Percentiles rank a stretch among this genome's conserved stretches.
Conservation (phyloP, 1,140 invertebrate genomes). For the Melitaea cinxia region DNA sequence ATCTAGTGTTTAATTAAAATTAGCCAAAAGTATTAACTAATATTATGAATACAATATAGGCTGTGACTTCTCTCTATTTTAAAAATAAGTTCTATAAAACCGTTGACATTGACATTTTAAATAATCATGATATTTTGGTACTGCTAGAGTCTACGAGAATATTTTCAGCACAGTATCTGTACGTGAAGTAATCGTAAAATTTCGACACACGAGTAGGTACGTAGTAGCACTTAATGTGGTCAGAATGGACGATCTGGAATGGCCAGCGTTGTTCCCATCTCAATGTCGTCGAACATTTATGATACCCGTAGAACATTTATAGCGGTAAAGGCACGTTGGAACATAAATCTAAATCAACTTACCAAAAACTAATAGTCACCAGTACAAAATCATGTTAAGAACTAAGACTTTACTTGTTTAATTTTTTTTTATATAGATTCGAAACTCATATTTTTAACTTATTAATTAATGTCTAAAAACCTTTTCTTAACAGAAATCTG, state of each 20-base stretch:
- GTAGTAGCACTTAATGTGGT: neutral
- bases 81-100: too few relatives aligned
- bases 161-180: neutral
- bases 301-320: neutral
- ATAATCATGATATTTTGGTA: too few relatives aligned
- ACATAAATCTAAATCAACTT: neutral
- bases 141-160: too few relatives aligned
- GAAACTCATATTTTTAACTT: neutral
- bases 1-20: too few relatives aligned
- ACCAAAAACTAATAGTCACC: neutral
- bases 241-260: neutral
- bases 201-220: neutral
- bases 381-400: neutral
- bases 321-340: slow-evolving; percentile 1
- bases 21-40: too few relatives aligned
- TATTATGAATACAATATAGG: too few relatives aligned
- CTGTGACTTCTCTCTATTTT: too few relatives aligned
- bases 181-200: neutral
- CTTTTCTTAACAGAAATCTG: too few relatives aligned
- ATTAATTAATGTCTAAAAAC: too few relatives aligned
- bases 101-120: too few relatives aligned
- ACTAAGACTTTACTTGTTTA: too few relatives aligned
- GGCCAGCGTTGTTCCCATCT: neutral
- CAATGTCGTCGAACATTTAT: slow-evolving; percentile 8
- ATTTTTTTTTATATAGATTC: too few relatives aligned